phyloP scores from a whole-genome alignment of 2,888 invertebrate genomes.

The Didymodactylos carnosus region DNA sequence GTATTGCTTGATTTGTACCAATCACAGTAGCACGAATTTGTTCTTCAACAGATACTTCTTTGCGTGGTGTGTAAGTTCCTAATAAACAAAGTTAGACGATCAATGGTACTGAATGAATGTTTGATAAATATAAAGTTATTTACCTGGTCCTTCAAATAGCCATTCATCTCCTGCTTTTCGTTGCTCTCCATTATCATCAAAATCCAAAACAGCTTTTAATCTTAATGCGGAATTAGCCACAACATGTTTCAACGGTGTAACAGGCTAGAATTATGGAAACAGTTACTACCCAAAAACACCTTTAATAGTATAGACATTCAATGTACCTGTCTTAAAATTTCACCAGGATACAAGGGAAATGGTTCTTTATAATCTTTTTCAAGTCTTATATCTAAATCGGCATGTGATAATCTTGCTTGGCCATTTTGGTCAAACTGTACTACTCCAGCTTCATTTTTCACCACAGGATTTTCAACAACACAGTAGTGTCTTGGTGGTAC shows the following conservation, averaged over 20 bases:
- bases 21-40: conserved; percentile 35
- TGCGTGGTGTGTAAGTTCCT: conserved; percentile 38
- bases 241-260: conserved; percentile 33
- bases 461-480: conserved; percentile 36
- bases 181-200: conserved; percentile 26
- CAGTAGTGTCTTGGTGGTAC: conserved; percentile 33
- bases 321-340: conserved; percentile 19
- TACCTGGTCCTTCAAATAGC: conserved; percentile 37
- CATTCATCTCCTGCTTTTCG: conserved; percentile 38
- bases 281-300: conserved; percentile 23
- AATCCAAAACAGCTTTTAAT: conserved; percentile 34
- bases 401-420: conserved; percentile 35
- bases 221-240: conserved; percentile 36
- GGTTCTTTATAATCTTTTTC: conserved; percentile 32
- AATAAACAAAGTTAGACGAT: conserved; percentile 24
- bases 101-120: not conserved
- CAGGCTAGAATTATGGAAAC: not conserved
- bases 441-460: conserved; percentile 26
- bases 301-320: conserved; percentile 7
- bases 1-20: conserved; percentile 36
- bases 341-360: conserved; percentile 39
- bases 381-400: conserved; percentile 37
- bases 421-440: conserved; percentile 31
- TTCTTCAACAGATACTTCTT: conserved; percentile 36
- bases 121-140: not conserved